Evolutionary conservation across 2,113 vertebrate species (phyloP).

Genomic region (Mormyrus lacerda): DNA sequence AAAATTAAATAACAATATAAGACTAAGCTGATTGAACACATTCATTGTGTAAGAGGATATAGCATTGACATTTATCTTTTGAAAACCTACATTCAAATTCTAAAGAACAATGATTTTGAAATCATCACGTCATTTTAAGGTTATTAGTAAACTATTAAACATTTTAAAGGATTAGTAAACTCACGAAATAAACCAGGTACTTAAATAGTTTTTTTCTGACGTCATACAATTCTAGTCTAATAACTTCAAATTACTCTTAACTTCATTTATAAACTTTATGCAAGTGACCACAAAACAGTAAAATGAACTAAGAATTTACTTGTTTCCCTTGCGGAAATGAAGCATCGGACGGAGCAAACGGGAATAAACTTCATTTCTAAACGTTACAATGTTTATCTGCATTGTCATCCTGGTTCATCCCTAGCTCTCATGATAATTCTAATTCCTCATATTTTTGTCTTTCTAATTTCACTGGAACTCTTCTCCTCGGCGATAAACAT

Average conservation of each 20-base stretch:
- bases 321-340: background rate
- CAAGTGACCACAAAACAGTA: background rate
- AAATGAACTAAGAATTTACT: background rate
- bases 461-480: background rate
- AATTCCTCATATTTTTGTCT: background rate
- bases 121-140: background rate
- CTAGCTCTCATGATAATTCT: background rate
- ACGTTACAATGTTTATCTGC: background rate
- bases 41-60: background rate
- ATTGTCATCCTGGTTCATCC: background rate
- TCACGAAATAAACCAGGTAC: background rate
- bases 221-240: background rate
- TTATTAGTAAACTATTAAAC: background rate
- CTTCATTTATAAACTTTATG: background rate
- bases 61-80: background rate
- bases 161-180: background rate
- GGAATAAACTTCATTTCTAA: background rate
- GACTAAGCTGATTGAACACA: background rate
- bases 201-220: background rate
- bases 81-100: background rate
- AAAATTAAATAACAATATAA: background rate
- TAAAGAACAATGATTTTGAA: background rate
- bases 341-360: background rate
- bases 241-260: background rate
- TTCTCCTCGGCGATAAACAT: background rate